Evolutionary conservation across 2,113 vertebrate genomes (phyloP), one percentile per base, ranked within the genome.

Genomic region (Stegastes partitus): DNA sequence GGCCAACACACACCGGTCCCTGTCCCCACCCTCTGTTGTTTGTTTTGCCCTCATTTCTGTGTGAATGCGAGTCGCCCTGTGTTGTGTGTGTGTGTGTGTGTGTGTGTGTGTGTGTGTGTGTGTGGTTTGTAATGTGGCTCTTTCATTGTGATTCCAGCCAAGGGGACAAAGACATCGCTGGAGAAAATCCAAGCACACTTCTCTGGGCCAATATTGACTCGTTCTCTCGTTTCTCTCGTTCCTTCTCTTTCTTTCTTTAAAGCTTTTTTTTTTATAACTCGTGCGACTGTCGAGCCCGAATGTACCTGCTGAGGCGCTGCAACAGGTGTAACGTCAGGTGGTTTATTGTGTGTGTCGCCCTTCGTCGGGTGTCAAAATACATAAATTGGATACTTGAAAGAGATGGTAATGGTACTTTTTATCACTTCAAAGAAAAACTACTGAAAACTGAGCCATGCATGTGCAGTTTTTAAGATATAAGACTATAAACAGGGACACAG

Each of bases 21-120:
- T 0, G 61, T 85, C 88, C 84, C 85, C 87, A 85, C 89, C 87
- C 90, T 82, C 62, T 85, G 63, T 77, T 93, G 87, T 93, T 92
- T 93, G 90, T 91, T 93, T 92, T 94, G 91, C 85, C 89, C 91
- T 92, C 89, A 81, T 91, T 91, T 92, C 87, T 85, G 65, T 83
- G 77, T 86, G 87, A 89, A 86, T 86, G 82, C 6, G 42, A 77
- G 63, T 8, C 55, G 49, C 39, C 83, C 0, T 78, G 56, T 71
- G 75, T 76, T 71, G 55, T 73, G 68, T 71, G 82, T 59, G 47
- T 71, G 64, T 58, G 58, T 64, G 55, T 64, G 72, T 66, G 79
- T 56, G 65, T 72, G 57, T 68, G n/a, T 62, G 79, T 77, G 78
- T 65, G 76, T 76, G 69, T 72, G 55, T 58, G 55, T 77, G 53